A percentile compares a stretch with the other conserved stretches of the same genome.
These are phyloP conservation scores for Lordiphosa clarofinis DNA, from an alignment of 1,140 invertebrate species.

Conservation along the genomic window DNA sequence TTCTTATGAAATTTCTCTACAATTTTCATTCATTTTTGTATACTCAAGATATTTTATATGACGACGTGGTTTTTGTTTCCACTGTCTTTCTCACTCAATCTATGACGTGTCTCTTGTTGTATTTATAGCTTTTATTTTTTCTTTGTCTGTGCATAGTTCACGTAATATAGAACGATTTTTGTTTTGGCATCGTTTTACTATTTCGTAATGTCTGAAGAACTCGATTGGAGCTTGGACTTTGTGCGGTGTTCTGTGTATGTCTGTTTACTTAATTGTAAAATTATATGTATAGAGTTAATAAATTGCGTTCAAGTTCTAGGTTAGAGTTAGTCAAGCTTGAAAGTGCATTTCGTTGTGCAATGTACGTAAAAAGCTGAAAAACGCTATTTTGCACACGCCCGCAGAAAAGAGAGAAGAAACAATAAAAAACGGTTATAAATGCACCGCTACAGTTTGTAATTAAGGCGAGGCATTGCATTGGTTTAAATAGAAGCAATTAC, in stretches of 20 bases:
- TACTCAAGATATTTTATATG: no score
- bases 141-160: conserved; percentile 7
- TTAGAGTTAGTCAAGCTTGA: conserved; percentile 46
- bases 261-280: no score
- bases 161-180: conserved; percentile 14
- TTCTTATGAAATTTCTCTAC: no score
- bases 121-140: conserved; percentile 7
- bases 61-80: no score
- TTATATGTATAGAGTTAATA: background rate
- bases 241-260: background rate
- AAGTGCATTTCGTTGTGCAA: conserved; percentile 35
- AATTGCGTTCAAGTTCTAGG: conserved; percentile 54
- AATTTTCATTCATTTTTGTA: no score
- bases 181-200: conserved; percentile 22
- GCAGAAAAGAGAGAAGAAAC: conserved; percentile 7
- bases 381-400: conserved; percentile 16
- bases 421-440: conserved; percentile 18
- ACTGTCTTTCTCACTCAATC: no score
- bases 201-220: conserved; percentile 26
- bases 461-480: conserved; percentile 32
- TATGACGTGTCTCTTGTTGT: conserved; percentile 20
- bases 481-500: conserved; percentile 47
- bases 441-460: conserved; percentile 27
- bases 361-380: conserved; percentile 19
- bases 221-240: conserved; percentile 9